These are phyloP conservation scores for Calycopis cecrops DNA, from an alignment of 1,140 invertebrate species.

Conservation along the genomic window DNA sequence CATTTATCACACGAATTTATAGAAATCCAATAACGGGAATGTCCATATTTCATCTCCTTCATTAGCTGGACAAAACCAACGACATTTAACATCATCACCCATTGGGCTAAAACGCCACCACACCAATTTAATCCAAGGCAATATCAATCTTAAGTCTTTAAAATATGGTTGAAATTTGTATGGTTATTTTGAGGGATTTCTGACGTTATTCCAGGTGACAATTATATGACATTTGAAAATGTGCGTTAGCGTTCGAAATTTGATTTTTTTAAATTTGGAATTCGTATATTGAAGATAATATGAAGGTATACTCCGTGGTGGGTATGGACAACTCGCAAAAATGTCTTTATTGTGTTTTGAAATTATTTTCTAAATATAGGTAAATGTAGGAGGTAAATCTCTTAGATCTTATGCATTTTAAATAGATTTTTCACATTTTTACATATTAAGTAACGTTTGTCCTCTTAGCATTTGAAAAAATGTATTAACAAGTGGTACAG, in stretches of 20 bases:
- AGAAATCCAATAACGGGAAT: constrained; percentile 19
- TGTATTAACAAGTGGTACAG: too few relatives aligned
- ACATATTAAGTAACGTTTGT: too few relatives aligned
- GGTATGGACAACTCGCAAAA: too few relatives aligned
- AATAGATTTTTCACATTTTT: too few relatives aligned
- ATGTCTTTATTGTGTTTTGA: too few relatives aligned
- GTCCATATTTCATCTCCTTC: constrained; percentile 49
- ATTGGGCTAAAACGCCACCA: constrained; percentile 26
- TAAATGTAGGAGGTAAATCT: too few relatives aligned
- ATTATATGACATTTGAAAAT: constrained; percentile 56
- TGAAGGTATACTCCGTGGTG: too few relatives aligned
- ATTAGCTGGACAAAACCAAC: constrained; percentile 64
- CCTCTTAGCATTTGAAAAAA: too few relatives aligned
- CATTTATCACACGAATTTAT: background rate
- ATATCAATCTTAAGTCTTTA: constrained; percentile 11
- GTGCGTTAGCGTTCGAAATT: constrained; percentile 23
- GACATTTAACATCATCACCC: constrained; percentile 48
- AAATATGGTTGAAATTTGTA: constrained; percentile 20
- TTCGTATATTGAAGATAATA: too few relatives aligned
- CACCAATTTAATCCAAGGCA: constrained; percentile 12
- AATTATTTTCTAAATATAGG: too few relatives aligned
- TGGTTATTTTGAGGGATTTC: constrained; percentile 6
- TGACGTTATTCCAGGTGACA: constrained; percentile 41
- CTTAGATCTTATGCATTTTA: too few relatives aligned
- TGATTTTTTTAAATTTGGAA: background rate